Percentiles rank a stretch among this genome's conserved stretches.
These are phyloP conservation scores for Sinhomidia bicolor DNA, from an alignment of 2,888 invertebrate species.

Conservation along the genomic window DNA sequence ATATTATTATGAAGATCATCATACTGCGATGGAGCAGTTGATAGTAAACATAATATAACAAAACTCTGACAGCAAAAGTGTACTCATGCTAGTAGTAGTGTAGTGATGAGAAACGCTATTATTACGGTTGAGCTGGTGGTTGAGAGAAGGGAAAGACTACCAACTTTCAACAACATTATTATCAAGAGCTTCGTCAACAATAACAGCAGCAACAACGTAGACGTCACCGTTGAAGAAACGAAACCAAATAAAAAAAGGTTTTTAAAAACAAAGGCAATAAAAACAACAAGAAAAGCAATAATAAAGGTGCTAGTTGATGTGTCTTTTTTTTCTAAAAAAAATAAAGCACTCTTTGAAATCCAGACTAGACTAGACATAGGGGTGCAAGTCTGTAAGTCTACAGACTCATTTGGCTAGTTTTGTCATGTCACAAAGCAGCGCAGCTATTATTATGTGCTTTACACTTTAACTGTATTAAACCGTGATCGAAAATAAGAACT, in stretches of 20 bases:
- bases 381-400: too few species aligned
- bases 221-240: constrained; percentile 26
- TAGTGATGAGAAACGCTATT: background rate
- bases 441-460: too few species aligned
- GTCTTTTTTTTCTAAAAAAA: constrained; percentile 33
- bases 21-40: background rate
- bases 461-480: too few species aligned
- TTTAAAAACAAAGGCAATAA: constrained; percentile 53
- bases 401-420: too few species aligned
- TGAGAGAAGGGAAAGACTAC: background rate
- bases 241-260: constrained; percentile 52
- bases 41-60: too few species aligned
- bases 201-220: constrained; percentile 56
- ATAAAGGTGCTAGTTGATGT: constrained; percentile 10
- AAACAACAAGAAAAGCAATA: constrained; percentile 37
- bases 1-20: background rate
- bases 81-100: background rate
- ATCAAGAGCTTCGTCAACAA: constrained; percentile 48
- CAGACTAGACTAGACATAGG: too few species aligned
- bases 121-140: background rate
- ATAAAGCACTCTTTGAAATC: background rate
- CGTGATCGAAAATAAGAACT: too few species aligned
- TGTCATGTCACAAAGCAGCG: too few species aligned
- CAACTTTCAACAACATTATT: constrained; percentile 23
- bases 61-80: background rate